Evolutionary conservation across 2,113 vertebrate genomes (phyloP).

Genomic region (Rhipidura dahli): DNA sequence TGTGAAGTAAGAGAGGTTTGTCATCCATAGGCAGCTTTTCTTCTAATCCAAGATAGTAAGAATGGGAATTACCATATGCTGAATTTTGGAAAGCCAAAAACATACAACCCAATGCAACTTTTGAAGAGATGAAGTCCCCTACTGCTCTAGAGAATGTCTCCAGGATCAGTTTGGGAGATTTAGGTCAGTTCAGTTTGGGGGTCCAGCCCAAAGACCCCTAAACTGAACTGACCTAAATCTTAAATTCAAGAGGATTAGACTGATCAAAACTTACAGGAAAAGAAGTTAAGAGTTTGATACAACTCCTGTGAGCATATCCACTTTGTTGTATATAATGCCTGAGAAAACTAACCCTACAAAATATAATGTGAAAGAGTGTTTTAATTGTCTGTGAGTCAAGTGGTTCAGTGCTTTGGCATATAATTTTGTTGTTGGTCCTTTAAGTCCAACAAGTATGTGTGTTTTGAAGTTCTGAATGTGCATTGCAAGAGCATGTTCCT

Average conservation of each 20-base stretch:
- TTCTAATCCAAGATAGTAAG: not conserved
- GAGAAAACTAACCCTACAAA: not conserved
- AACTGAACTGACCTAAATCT: too few relatives aligned
- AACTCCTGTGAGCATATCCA: not conserved
- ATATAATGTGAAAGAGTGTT: not conserved
- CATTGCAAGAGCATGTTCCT: not conserved
- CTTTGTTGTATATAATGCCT: not conserved
- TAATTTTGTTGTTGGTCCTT: constrained; percentile 34
- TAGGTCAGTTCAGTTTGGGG: not conserved
- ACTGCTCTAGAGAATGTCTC: not conserved
- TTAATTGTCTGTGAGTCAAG: constrained; percentile 49
- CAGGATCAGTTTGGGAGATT: not conserved
- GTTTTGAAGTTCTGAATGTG: constrained; percentile 31
- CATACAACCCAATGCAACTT: not conserved
- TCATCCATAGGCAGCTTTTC: not conserved
- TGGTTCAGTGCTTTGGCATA: not conserved
- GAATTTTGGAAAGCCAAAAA: not conserved
- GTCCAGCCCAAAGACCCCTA: not conserved
- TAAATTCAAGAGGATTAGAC: not conserved
- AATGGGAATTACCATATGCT: not conserved
- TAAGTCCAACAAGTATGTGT: not conserved
- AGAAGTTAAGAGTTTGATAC: not conserved
- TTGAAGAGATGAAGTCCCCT: not conserved
- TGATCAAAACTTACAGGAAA: not conserved
- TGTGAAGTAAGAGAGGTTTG: not conserved